phyloP scores from a whole-genome alignment of 2,888 invertebrate species.

The Mythimna pallens region DNA sequence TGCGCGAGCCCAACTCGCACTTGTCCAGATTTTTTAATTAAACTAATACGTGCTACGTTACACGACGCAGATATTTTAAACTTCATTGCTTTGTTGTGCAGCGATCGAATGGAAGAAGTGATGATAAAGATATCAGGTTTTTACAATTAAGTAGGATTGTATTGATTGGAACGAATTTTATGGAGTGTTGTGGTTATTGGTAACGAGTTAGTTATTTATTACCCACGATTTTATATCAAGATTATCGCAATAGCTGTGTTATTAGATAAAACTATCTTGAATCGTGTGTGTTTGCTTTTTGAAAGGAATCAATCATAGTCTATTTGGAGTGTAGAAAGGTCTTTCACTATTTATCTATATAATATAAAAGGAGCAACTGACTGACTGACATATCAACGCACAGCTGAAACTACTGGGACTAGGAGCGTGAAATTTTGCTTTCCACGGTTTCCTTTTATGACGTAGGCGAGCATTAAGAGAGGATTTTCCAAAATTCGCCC shows the following conservation, averaged over 20 bases:
- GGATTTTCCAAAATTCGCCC: no score
- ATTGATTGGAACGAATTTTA: slow-evolving; percentile 33
- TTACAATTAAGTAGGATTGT: slow-evolving; percentile 20
- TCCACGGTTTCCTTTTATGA: no score
- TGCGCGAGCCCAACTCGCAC: no score
- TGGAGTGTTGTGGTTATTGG: slow-evolving; percentile 19
- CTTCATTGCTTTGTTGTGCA: slow-evolving; percentile 52
- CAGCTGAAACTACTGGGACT: no score
- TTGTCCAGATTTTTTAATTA: no score
- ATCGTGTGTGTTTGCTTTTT: not conserved
- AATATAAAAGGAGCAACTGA: no score
- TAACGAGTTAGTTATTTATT: not conserved
- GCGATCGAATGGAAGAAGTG: slow-evolving; percentile 19
- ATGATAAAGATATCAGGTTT: slow-evolving; percentile 25
- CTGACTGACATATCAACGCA: no score
- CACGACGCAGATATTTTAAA: slow-evolving; percentile 63
- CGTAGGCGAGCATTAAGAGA: no score
- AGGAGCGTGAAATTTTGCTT: no score
- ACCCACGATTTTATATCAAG: slow-evolving; percentile 3
- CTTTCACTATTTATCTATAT: no score
- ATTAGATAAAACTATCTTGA: not conserved
- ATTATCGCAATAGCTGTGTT: not conserved
- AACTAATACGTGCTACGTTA: slow-evolving; percentile 62
- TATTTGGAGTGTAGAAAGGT: no score
- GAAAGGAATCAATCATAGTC: not conserved